Evolutionary conservation across 1,140 invertebrate genomes (phyloP).

Genomic region (Sitobion miscanthi): DNA sequence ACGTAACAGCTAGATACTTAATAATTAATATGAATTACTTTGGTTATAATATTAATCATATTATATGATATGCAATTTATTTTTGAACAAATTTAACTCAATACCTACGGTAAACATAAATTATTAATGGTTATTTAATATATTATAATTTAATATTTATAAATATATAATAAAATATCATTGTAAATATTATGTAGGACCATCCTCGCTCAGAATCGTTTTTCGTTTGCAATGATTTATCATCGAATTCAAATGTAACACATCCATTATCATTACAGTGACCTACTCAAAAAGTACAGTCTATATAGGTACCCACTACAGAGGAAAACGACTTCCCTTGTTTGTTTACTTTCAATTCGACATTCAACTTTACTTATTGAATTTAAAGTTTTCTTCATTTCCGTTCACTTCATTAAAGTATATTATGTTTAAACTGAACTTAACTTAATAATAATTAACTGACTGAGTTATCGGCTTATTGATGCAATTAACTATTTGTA

Average conservation of each 20-base stretch:
- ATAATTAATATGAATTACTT: too few species aligned
- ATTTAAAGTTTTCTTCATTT: constrained; percentile 1
- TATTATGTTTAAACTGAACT: background rate
- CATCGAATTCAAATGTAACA: background rate
- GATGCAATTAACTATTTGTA: background rate
- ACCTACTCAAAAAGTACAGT: background rate
- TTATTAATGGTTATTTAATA: background rate
- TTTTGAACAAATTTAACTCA: background rate
- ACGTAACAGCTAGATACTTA: too few species aligned
- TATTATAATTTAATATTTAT: background rate
- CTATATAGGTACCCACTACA: background rate
- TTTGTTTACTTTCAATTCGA: background rate
- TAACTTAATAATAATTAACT: constrained; percentile 13
- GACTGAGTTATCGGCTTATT: background rate
- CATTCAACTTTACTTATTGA: background rate
- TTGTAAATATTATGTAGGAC: background rate
- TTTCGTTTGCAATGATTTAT: background rate
- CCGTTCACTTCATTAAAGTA: background rate
- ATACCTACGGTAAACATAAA: background rate
- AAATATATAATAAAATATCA: background rate
- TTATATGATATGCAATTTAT: too few species aligned
- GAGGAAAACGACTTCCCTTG: background rate
- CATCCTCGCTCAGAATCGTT: background rate
- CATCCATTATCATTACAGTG: background rate
- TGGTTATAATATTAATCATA: too few species aligned